These are phyloP conservation scores for Aphidoletes aphidimyza DNA, from an alignment of 2,888 invertebrate species.

Conservation along the genomic window DNA sequence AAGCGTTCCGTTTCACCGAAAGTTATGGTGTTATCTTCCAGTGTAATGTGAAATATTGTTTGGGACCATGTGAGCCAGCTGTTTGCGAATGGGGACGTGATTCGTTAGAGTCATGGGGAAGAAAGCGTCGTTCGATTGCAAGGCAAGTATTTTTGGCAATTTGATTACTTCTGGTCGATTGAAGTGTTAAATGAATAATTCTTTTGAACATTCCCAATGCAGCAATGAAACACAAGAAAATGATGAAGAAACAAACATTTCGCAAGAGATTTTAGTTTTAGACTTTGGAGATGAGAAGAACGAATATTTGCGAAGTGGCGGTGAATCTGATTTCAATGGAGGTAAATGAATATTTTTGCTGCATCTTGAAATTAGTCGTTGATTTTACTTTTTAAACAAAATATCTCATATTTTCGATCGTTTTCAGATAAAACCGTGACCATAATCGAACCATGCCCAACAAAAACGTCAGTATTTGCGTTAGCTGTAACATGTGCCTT, in stretches of 20 bases:
- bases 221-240: conserved; percentile 73
- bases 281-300: conserved; percentile 93
- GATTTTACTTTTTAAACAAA: conserved; percentile 20
- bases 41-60: conserved; percentile 95
- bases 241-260: conserved; percentile 90
- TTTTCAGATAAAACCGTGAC: conserved; percentile 86
- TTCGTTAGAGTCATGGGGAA: conserved; percentile 90
- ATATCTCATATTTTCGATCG: neutral
- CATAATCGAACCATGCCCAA: conserved; percentile 90
- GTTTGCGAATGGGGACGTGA: conserved; percentile 92
- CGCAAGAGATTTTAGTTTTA: conserved; percentile 91
- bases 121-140: conserved; percentile 79
- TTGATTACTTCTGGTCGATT: neutral
- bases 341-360: conserved; percentile 66
- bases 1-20: conserved; percentile 95
- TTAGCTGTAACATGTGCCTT: conserved; percentile 91
- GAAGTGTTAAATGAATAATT: neutral
- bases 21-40: conserved; percentile 97
- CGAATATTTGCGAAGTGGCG: conserved; percentile 82
- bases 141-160: conserved; percentile 61
- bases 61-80: conserved; percentile 93
- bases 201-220: conserved; percentile 59
- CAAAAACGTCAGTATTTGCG: conserved; percentile 89
- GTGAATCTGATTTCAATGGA: conserved; percentile 79
- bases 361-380: neutral